Base-by-base conservation (phyloP, 2,797 vertebrate species). In the Eremophila alpestris region DNA sequence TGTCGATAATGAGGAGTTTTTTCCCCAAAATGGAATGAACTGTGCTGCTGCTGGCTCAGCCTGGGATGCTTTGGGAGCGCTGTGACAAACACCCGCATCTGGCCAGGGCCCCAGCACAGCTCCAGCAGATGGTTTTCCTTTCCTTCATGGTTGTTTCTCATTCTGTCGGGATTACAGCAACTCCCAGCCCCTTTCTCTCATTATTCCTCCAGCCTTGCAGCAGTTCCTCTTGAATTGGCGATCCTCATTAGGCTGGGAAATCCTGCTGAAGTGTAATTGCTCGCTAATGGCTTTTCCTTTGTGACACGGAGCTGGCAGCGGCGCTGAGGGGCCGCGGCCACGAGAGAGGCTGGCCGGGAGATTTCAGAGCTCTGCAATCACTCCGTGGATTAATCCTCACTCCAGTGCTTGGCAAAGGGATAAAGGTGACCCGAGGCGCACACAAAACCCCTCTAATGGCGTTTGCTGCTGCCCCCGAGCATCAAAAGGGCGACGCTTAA, bases 281-380 rank as follows among this genome's bases (percentile, higher is more conserved):
- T 93, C 89, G 15, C 93, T 97, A 94, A 97, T 96, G 94, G 94
- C 91, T 94, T 93, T 84, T 95, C 83, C 91, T 96, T 93, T 95
- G 87, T 93, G 90, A 73, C 89, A 84, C 77, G 48, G 94, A 58
- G 64, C 4, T 43, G 93, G 94, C 77, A 68, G 71, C 48, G 0
- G 65, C 17, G 23, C 87, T 55, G 79, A 30, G 82, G 87, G 94
- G 91, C 56, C 60, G 17, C 20, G 49, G 87, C 78, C 78, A 7
- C 52, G 2, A 22, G 73, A 78, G 74, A 77, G 80, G 74, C 36
- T 64, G 82, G 89, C 86, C 75, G 54, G 67, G 26, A 43, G 23
- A 38, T 77, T 84, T 74, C 88, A 60, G 93, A 81, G 71, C 64
- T 69, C 79, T 56, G 92, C 90, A 94, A 71, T 92, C 85, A 75